A percentile compares a stretch with the other conserved stretches of the same genome.
Conservation (phyloP, 2,888 invertebrate genomes). For the Ariolimax columbianus region DNA sequence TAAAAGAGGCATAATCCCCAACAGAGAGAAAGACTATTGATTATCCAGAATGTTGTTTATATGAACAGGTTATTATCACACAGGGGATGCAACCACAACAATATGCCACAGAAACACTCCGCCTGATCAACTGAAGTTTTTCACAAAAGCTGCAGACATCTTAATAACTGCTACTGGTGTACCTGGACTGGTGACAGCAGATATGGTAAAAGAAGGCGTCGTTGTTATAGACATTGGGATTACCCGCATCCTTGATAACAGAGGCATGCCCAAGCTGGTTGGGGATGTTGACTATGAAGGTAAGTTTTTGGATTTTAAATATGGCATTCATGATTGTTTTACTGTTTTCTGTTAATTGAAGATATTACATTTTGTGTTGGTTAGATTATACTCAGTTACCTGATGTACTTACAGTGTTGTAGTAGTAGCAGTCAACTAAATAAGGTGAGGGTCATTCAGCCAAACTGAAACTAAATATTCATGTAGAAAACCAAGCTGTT, state of each 20-base stretch:
- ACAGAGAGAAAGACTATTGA: neutral
- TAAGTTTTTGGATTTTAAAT: slow-evolving; percentile 51
- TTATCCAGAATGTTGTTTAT: neutral
- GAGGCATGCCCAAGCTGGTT: slow-evolving; percentile 85
- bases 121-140: slow-evolving; percentile 85
- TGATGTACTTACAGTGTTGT: too few relatives aligned
- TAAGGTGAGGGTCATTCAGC: too few relatives aligned
- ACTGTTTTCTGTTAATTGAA: too few relatives aligned
- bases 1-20: too few relatives aligned
- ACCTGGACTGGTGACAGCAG: slow-evolving; percentile 80
- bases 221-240: slow-evolving; percentile 92
- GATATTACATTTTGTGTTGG: too few relatives aligned
- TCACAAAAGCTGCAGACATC: slow-evolving; percentile 87
- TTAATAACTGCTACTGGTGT: slow-evolving; percentile 87
- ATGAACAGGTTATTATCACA: slow-evolving; percentile 10
- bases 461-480: too few relatives aligned
- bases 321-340: too few relatives aligned
- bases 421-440: too few relatives aligned
- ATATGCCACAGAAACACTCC: slow-evolving; percentile 94
- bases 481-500: too few relatives aligned
- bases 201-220: slow-evolving; percentile 93
- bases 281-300: slow-evolving; percentile 93
- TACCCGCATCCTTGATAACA: slow-evolving; percentile 83
- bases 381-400: too few relatives aligned
- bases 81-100: slow-evolving; percentile 91